Evolutionary conservation across 2,113 vertebrate species (phyloP), one percentile per base, ranked within the genome.

Genomic region (Tretioscincus oriximinensis): DNA sequence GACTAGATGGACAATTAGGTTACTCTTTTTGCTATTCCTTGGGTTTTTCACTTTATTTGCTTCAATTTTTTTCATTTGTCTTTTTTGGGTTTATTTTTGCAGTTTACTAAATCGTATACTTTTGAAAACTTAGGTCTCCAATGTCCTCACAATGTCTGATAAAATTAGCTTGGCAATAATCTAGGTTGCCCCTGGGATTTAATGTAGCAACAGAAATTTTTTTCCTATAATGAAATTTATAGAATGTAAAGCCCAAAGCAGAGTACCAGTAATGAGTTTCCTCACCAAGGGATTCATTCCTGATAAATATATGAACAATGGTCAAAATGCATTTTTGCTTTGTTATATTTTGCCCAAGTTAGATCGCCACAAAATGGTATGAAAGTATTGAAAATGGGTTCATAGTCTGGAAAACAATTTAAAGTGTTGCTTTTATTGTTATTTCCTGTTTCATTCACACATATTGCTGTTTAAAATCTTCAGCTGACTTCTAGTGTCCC

Each of bases 191-290:
- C 21, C 10, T 81, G 72, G 80, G 63, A 75, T 74, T 81, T 58
- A 67, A 51, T 45, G 22, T 58, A 74, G 79, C 14, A 49, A 69
- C 18, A 66, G 47, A 45, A 61, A 58, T n/a, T 81, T 18, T 65
- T 66, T 24, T 21, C 1, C 18, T 35, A 49, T 60, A 45, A 81
- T 81, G 49, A 45, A n/a, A 41, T 47, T 41, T 81, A 66, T 75
- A 64, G 49, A 67, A 35, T 65, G 79, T 31, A 31, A 73, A 66
- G 29, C 22, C 45, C 28, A 29, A 63, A 58, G 21, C 47, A 58
- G 22, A 65, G 63, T 54, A 31, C 14, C 47, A 74, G 47, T 60
- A 54, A 81, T 81, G 72, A 74, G 65, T 58, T 74, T 74, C 41
- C 11, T 67, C 21, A 47, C 54, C 71, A 58, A 45, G 70, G 70